Percentiles rank a stretch among this genome's conserved stretches.
Evolutionary conservation across 1,140 invertebrate species (phyloP).

Genomic region (Drusus annulatus): DNA sequence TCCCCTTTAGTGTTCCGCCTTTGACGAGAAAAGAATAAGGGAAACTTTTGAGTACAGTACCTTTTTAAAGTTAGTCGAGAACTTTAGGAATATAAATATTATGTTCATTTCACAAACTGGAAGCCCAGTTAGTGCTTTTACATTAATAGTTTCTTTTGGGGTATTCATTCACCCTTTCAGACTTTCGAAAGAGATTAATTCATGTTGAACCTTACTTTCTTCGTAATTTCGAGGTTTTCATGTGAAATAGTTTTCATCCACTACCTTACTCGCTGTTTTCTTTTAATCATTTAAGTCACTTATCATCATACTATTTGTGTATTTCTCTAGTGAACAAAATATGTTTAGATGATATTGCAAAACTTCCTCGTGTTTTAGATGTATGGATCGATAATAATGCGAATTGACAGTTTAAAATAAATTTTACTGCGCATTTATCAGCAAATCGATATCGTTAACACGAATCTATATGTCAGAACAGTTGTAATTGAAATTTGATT

Average conservation of each 20-base stretch:
- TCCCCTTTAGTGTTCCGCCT: constrained; percentile 7
- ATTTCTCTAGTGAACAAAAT: too few relatives aligned
- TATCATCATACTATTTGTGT: too few relatives aligned
- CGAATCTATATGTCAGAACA: too few relatives aligned
- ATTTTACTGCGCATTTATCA: too few relatives aligned
- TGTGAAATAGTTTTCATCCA: background rate
- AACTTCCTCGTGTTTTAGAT: too few relatives aligned
- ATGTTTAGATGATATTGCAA: too few relatives aligned
- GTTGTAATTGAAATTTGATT: too few relatives aligned
- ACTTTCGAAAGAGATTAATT: background rate
- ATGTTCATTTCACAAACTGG: constrained; percentile 10
- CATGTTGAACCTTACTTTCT: background rate
- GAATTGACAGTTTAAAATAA: too few relatives aligned
- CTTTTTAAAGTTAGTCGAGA: constrained; percentile 22
- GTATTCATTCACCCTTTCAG: background rate
- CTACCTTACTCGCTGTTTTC: too few relatives aligned
- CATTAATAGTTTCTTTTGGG: background rate
- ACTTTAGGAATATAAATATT: background rate
- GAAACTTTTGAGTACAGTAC: constrained; percentile 7
- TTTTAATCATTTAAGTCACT: too few relatives aligned
- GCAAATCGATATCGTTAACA: too few relatives aligned
- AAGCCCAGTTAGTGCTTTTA: background rate
- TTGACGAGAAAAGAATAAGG: constrained; percentile 35
- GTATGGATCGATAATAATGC: too few relatives aligned
- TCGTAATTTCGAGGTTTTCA: background rate